Conservation (phyloP, 2,797 vertebrate genomes). For the Arrhamphus sclerolepis region DNA sequence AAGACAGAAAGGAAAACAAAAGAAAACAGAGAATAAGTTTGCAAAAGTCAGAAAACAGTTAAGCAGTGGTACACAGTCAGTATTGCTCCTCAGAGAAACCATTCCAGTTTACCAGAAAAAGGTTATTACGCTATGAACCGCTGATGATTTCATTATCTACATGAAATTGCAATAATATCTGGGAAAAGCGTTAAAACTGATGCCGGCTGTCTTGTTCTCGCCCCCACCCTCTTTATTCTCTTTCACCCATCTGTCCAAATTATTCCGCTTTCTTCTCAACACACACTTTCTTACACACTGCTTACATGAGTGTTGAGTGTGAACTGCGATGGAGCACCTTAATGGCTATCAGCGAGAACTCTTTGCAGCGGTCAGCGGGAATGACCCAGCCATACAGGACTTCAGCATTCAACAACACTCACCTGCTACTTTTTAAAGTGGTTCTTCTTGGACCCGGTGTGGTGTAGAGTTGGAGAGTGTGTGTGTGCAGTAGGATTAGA, state of each 20-base stretch:
- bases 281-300: slow-evolving; percentile 31
- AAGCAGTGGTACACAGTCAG: slow-evolving; percentile 36
- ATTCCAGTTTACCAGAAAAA: slow-evolving; percentile 69
- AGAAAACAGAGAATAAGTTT: slow-evolving; percentile 35
- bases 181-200: slow-evolving; percentile 70
- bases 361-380: slow-evolving; percentile 82
- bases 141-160: slow-evolving; percentile 79
- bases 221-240: slow-evolving; percentile 46
- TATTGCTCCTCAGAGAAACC: slow-evolving; percentile 45
- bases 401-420: slow-evolving; percentile 76
- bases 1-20: slow-evolving; percentile 17
- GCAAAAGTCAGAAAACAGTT: slow-evolving; percentile 44
- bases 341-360: slow-evolving; percentile 79
- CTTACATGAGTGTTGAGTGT: slow-evolving; percentile 56
- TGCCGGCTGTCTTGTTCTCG: slow-evolving; percentile 61
- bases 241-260: slow-evolving; percentile 73
- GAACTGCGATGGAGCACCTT: slow-evolving; percentile 75
- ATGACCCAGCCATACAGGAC: slow-evolving; percentile 61
- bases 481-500: slow-evolving; percentile 40
- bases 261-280: slow-evolving; percentile 58
- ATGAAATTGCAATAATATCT: slow-evolving; percentile 78
- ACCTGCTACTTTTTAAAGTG: slow-evolving; percentile 66
- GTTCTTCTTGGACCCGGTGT: slow-evolving; percentile 44
- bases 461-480: slow-evolving; percentile 14
- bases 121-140: slow-evolving; percentile 72